A percentile compares a stretch with the other conserved stretches of the same genome.
phyloP scores from a whole-genome alignment of 2,888 invertebrate species.

The Hypselothyrea guttata region DNA sequence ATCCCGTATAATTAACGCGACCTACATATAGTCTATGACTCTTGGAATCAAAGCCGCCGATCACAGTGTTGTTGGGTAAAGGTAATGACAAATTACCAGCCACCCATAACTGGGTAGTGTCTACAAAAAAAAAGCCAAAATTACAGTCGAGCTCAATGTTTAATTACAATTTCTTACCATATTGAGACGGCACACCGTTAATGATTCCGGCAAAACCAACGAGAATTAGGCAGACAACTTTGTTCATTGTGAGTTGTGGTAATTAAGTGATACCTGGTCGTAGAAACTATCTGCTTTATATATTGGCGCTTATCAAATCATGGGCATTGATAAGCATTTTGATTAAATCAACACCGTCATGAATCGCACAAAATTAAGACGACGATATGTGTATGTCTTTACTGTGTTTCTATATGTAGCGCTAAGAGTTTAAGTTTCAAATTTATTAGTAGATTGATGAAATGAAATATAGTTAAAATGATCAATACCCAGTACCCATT shows the following conservation, averaged over 20 bases:
- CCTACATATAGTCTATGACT: constrained; percentile 51
- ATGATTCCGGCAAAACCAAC: constrained; percentile 6
- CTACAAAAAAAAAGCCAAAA: neutral
- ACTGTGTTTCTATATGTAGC: too few species aligned
- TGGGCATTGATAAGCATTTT: neutral
- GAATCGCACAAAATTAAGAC: too few species aligned
- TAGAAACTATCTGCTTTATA: too few species aligned
- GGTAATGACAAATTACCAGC: constrained; percentile 42
- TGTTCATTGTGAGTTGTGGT: constrained; percentile 7
- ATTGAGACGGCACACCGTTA: constrained; percentile 8
- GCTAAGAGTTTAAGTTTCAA: too few species aligned
- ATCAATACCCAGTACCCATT: too few species aligned
- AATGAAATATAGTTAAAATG: too few species aligned
- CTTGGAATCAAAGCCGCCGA: constrained; percentile 51
- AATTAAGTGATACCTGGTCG: constrained; percentile 1
- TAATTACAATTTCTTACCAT: neutral
- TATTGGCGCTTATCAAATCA: neutral
- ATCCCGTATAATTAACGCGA: constrained; percentile 21
- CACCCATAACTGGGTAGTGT: constrained; percentile 38
- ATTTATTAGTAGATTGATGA: too few species aligned
- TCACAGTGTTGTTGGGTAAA: constrained; percentile 28
- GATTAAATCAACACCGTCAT: too few species aligned
- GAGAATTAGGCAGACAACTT: constrained; percentile 3
- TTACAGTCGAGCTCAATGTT: neutral
- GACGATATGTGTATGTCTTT: too few species aligned